Evolutionary conservation across 1,140 invertebrate species (phyloP), one percentile per base, ranked within the genome.

Genomic region (Homarus americanus): DNA sequence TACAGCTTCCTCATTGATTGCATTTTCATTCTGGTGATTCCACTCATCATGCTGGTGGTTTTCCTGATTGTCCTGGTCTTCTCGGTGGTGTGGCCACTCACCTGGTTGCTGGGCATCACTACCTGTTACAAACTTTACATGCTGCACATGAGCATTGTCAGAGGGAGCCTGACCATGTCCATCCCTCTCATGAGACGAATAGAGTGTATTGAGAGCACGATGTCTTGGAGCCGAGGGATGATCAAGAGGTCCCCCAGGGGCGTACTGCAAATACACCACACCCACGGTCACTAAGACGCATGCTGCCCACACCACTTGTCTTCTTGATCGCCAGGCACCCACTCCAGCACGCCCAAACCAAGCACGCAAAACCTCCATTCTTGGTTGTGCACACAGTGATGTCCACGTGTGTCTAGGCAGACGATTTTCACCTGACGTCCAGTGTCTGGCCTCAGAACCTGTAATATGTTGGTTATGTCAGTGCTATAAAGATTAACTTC

Each of bases 291-390:
- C 89, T 58, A 91, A 82, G 3, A 91, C 82, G 72, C 89, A 85
- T 20, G 75, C 83, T 20, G 73, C 89, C 89, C 89, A 91, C 24
- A 85, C 89, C 75, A 91, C 89, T 32, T 91, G 89, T 24, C 76
- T 32, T 32, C 83, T 53, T 41, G 89, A 84, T 3, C 89, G 82
- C 89, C 89, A 85, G 7, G 82, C 89, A 24, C 82, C 89, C 44
- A 91, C 82, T 15, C 89, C 89, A 41, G 83, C 89, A 66, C 83
- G 89, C 17, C 82, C 83, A 53, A 91, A 86, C 89, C 89, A 91
- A 7, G 89, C 89, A 38, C 82, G 72, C 75, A 86, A 28, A 1
- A 91, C 83, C 75, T 86, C 89, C 89, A 91, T 91, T 7, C 63
- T 69, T 32, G 63, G 32, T 32, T 28, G 63, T 32, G 28, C 63